These are phyloP conservation scores for Tortricodes alternella DNA, from an alignment of 2,888 invertebrate genomes.

Conservation along the genomic window DNA sequence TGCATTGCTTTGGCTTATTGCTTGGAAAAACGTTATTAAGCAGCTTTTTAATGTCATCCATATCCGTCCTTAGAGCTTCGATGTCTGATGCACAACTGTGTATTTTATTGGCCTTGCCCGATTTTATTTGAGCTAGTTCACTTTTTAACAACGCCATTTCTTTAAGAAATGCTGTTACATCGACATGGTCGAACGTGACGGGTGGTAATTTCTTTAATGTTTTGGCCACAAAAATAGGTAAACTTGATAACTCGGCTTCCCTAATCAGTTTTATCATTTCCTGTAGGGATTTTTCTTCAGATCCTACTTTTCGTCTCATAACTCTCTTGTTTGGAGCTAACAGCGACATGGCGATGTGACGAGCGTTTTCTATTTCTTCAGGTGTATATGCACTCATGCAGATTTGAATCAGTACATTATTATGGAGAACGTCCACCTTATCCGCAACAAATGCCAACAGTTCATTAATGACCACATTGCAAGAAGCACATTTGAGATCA, in stretches of 20 bases:
- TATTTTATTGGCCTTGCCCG: neutral
- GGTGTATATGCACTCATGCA: neutral
- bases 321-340: neutral
- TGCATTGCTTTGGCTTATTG: too few relatives aligned
- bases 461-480: neutral
- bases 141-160: neutral
- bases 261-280: neutral
- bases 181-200: too few relatives aligned
- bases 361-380: neutral
- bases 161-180: neutral
- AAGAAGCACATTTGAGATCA: neutral
- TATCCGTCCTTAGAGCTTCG: neutral
- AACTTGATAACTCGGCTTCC: neutral
- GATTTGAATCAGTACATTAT: neutral
- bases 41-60: neutral
- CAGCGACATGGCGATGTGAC: neutral
- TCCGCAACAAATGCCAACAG: neutral
- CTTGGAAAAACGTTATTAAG: too few relatives aligned
- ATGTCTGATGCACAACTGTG: neutral
- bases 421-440: neutral
- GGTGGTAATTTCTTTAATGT: neutral
- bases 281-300: neutral
- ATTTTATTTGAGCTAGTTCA: neutral
- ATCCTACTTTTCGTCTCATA: neutral
- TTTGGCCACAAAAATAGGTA: neutral